Evolutionary conservation across 2,113 vertebrate genomes (phyloP).

Genomic region (Passer domesticus): DNA sequence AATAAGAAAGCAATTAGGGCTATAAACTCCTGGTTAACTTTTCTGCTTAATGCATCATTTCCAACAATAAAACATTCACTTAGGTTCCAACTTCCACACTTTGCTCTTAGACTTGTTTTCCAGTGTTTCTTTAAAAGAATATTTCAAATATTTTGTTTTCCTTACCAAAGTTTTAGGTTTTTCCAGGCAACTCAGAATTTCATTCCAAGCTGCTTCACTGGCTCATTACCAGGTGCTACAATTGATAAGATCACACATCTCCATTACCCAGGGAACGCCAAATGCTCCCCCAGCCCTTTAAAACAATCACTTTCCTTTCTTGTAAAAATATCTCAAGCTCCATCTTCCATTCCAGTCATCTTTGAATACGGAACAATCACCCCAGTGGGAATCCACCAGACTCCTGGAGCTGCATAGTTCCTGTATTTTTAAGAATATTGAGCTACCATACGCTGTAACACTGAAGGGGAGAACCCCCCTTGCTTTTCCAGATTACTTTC

Average conservation of each 20-base stretch:
- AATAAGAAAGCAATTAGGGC: background rate
- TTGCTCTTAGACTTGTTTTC: background rate
- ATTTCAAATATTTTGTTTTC: background rate
- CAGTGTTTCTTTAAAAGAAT: background rate
- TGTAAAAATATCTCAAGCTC: background rate
- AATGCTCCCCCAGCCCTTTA: background rate
- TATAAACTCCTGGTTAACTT: background rate
- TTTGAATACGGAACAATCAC: background rate
- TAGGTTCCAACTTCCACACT: background rate
- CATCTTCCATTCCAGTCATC: background rate
- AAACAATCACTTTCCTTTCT: background rate
- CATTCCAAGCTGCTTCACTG: background rate
- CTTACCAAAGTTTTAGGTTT: background rate
- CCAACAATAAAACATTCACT: background rate
- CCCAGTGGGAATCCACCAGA: background rate
- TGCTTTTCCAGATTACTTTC: background rate
- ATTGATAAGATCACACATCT: conserved; percentile 26
- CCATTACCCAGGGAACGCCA: background rate
- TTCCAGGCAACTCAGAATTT: background rate
- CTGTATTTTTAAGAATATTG: background rate
- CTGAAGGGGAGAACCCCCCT: background rate
- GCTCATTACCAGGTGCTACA: background rate
- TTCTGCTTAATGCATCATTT: background rate
- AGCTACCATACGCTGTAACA: background rate
- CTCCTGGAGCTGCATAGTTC: background rate